These are phyloP conservation scores for Mesoclemmys tuberculata DNA, from an alignment of 2,113 vertebrate species.

Conservation along the genomic window DNA sequence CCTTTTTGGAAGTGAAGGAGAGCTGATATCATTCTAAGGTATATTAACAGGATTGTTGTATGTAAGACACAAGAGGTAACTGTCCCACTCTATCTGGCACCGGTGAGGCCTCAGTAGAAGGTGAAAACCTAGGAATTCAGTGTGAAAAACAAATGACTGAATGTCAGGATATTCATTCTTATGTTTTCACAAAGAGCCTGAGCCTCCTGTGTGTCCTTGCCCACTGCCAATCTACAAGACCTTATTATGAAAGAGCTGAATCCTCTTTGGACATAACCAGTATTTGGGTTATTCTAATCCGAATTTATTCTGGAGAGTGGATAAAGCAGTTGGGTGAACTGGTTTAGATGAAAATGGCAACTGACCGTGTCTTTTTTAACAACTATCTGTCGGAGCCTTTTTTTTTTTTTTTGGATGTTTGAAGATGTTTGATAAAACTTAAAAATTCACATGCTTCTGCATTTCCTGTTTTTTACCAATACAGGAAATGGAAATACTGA, in stretches of 20 bases:
- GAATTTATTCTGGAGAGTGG: constrained; percentile 21
- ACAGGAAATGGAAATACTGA: constrained; percentile 77
- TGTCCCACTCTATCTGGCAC: background rate
- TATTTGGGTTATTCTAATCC: background rate
- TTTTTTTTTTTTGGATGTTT: constrained; percentile 15
- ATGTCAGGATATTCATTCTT: constrained; percentile 49
- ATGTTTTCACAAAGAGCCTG: constrained; percentile 36
- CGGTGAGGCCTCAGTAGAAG: background rate
- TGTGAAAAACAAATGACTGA: constrained; percentile 33
- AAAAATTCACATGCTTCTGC: constrained; percentile 66
- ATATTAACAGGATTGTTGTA: background rate
- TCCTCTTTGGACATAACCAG: constrained; percentile 19
- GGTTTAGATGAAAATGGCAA: constrained; percentile 51
- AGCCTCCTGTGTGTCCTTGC: constrained; percentile 18
- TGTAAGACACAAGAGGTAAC: background rate
- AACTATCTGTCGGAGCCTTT: constrained; percentile 18
- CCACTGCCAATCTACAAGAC: background rate
- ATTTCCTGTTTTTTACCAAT: constrained; percentile 78
- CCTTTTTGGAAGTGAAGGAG: background rate
- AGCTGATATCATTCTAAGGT: background rate
- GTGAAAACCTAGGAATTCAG: background rate
- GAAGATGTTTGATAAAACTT: constrained; percentile 18
- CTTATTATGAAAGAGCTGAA: constrained; percentile 1
- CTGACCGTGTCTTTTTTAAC: background rate
- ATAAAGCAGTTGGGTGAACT: constrained; percentile 26